These are phyloP conservation scores for Neogobius melanostomus DNA, from an alignment of 2,113 vertebrate species.

Conservation along the genomic window DNA sequence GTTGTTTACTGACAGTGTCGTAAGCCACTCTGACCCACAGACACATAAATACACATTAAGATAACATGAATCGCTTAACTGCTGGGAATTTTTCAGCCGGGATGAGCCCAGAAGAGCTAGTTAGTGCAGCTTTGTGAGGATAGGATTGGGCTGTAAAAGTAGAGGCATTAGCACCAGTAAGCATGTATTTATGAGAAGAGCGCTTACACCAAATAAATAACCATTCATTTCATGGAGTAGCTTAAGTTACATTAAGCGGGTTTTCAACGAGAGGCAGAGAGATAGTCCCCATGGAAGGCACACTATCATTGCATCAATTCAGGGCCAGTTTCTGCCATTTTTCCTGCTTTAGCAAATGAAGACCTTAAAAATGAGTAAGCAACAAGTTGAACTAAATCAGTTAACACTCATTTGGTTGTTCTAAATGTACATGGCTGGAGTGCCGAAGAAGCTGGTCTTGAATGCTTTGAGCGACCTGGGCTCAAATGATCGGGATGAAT, in stretches of 20 bases:
- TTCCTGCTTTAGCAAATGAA: neutral
- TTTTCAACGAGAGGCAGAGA: slow-evolving; percentile 12
- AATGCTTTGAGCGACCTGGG: too few relatives aligned
- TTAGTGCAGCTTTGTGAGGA: slow-evolving; percentile 37
- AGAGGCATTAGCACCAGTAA: slow-evolving; percentile 42
- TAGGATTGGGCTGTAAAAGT: slow-evolving; percentile 36
- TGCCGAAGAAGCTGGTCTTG: too few relatives aligned
- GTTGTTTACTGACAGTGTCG: slow-evolving; percentile 40
- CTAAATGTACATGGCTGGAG: too few relatives aligned
- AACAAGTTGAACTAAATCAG: neutral
- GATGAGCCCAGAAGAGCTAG: slow-evolving; percentile 46
- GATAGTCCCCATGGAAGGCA: neutral
- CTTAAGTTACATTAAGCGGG: slow-evolving; percentile 29
- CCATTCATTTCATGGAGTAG: slow-evolving; percentile 35
- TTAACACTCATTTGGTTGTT: too few relatives aligned
- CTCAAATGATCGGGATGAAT: too few relatives aligned
- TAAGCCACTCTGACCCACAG: slow-evolving; percentile 61
- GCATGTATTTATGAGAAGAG: slow-evolving; percentile 44
- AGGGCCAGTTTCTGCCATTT: slow-evolving; percentile 19
- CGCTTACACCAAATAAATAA: slow-evolving; percentile 41
- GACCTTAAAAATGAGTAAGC: neutral
- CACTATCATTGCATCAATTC: slow-evolving; percentile 4
- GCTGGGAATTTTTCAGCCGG: slow-evolving; percentile 31
- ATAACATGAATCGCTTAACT: slow-evolving; percentile 47
- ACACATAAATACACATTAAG: slow-evolving; percentile 60